Percentiles rank a stretch among this genome's conserved stretches.
Conservation (phyloP, 2,888 invertebrate genomes). For the Noctua comes region DNA sequence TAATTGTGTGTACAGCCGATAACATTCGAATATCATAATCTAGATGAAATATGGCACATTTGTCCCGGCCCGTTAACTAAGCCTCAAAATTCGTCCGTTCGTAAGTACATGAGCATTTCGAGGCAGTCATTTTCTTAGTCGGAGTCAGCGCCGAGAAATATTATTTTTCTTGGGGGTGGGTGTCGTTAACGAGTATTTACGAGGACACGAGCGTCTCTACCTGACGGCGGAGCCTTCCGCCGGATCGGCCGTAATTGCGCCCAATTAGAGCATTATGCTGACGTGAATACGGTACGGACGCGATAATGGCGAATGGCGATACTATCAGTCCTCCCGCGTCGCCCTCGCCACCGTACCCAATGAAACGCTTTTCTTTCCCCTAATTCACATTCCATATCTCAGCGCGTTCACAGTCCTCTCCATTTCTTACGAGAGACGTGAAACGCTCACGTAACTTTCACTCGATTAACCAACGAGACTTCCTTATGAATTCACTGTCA, state of each 20-base stretch:
- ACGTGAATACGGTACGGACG: constrained; percentile 89
- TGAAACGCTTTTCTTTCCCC: constrained; percentile 81
- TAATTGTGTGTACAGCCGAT: constrained; percentile 1
- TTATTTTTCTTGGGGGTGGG: constrained; percentile 86
- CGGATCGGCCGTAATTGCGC: constrained; percentile 88
- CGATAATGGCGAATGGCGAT: constrained; percentile 88
- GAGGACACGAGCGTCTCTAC: constrained; percentile 86
- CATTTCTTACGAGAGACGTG: constrained; percentile 84
- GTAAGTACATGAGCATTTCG: constrained; percentile 84
- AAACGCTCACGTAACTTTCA: constrained; percentile 86
- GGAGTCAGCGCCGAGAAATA: constrained; percentile 86
- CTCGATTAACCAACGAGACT: constrained; percentile 85
- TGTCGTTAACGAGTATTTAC: constrained; percentile 89
- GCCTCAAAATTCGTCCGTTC: constrained; percentile 82
- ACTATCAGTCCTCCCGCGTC: constrained; percentile 81
- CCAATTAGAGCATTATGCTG: constrained; percentile 90
- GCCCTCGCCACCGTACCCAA: constrained; percentile 76
- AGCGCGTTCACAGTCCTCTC: constrained; percentile 80
- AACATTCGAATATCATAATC: constrained; percentile 62
- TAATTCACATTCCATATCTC: constrained; percentile 86
- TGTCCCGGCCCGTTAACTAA: constrained; percentile 81
- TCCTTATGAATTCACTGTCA: constrained; percentile 81
- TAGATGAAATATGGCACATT: constrained; percentile 77
- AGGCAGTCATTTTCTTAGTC: constrained; percentile 80
- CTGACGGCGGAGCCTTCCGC: constrained; percentile 86